Percentiles rank a stretch among this genome's conserved stretches.
phyloP scores from a whole-genome alignment of 2,888 invertebrate genomes.

The Hirtodrosophila alboralis region DNA sequence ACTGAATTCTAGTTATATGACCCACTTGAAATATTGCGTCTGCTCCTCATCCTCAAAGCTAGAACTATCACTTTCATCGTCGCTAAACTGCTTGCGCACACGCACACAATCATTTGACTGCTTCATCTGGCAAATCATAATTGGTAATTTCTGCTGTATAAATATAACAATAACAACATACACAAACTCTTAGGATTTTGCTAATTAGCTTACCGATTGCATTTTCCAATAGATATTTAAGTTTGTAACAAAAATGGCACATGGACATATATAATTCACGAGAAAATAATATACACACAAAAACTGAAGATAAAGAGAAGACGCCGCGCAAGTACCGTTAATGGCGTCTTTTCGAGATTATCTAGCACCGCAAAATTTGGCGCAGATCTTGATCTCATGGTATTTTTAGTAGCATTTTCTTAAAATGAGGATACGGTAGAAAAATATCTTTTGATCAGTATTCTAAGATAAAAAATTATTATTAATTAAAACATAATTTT shows the following conservation, averaged over 20 bases:
- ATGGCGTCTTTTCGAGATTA: constrained; percentile 18
- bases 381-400: constrained; percentile 13
- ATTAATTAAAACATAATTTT: too few species aligned
- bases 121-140: neutral
- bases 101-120: neutral
- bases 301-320: constrained; percentile 1
- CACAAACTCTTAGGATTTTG: neutral
- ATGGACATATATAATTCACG: neutral
- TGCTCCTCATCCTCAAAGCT: constrained; percentile 11
- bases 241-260: neutral
- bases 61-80: constrained; percentile 4
- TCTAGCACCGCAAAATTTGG: neutral
- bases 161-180: neutral
- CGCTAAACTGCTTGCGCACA: neutral
- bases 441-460: too few species aligned
- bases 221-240: constrained; percentile 1
- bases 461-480: too few species aligned
- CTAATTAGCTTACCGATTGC: constrained; percentile 1
- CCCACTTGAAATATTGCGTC: constrained; percentile 20
- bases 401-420: neutral
- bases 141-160: constrained; percentile 22
- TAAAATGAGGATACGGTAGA: too few species aligned
- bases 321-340: constrained; percentile 34
- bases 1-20: neutral
- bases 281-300: constrained; percentile 2